Conservation (phyloP, 2,797 vertebrate species). For the Molossus molossus region DNA sequence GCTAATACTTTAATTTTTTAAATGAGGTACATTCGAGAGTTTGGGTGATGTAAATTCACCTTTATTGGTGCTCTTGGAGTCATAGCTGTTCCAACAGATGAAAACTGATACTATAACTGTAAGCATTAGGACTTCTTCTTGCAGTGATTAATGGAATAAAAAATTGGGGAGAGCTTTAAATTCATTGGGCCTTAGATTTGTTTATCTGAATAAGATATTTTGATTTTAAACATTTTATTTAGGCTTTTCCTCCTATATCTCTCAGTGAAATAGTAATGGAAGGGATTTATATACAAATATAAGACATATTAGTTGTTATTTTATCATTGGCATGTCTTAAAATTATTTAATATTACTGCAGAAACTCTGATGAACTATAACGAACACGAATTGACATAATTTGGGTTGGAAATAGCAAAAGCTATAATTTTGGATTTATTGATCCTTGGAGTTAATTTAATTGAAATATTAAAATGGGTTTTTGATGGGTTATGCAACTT, state of each 20-base stretch:
- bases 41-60: neutral
- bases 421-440: neutral
- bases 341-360: slow-evolving; percentile 5
- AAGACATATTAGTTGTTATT: neutral
- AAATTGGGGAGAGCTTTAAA: neutral
- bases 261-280: neutral
- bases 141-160: neutral
- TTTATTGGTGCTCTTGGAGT: neutral
- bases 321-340: neutral
- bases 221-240: slow-evolving; percentile 21
- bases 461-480: neutral
- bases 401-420: neutral
- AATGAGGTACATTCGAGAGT: neutral
- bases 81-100: neutral
- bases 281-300: neutral
- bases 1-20: neutral
- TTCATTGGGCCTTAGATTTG: slow-evolving; percentile 14
- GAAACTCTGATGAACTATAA: neutral
- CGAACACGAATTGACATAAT: neutral
- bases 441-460: neutral
- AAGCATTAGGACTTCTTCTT: neutral
- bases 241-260: neutral
- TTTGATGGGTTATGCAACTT: neutral
- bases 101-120: neutral
- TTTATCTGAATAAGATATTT: slow-evolving; percentile 42